phyloP scores from a whole-genome alignment of 2,888 invertebrate genomes.

The Nephrotoma guestfalica region DNA sequence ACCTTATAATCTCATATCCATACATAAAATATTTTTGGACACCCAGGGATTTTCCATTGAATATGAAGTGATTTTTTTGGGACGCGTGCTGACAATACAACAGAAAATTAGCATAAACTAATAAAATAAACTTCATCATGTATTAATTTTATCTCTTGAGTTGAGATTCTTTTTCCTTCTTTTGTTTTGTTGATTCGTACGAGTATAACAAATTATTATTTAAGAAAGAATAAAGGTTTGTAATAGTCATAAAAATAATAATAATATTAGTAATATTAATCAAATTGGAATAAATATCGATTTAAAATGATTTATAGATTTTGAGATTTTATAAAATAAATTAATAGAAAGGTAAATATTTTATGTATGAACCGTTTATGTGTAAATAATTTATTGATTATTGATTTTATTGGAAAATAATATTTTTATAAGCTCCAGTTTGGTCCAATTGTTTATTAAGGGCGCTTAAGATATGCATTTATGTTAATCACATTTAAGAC shows the following conservation, averaged over 20 bases:
- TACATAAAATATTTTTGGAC: not conserved
- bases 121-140: constrained; percentile 2
- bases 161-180: not conserved
- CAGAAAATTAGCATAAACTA: constrained; percentile 3
- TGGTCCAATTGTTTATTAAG: too few species aligned
- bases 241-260: not conserved
- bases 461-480: too few species aligned
- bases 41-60: constrained; percentile 4
- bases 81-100: constrained; percentile 2
- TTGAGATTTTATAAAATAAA: not conserved
- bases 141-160: not conserved
- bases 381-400: not conserved
- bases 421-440: not conserved
- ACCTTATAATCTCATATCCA: not conserved
- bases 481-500: too few species aligned
- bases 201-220: not conserved
- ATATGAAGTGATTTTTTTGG: constrained; percentile 1
- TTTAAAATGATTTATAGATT: not conserved
- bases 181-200: not conserved
- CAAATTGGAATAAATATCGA: not conserved
- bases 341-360: not conserved
- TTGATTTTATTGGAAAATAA: not conserved
- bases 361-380: not conserved
- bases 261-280: not conserved
- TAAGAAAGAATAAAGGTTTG: not conserved